Evolutionary conservation across 2,113 vertebrate species (phyloP).

Genomic region (Panthera leo): DNA sequence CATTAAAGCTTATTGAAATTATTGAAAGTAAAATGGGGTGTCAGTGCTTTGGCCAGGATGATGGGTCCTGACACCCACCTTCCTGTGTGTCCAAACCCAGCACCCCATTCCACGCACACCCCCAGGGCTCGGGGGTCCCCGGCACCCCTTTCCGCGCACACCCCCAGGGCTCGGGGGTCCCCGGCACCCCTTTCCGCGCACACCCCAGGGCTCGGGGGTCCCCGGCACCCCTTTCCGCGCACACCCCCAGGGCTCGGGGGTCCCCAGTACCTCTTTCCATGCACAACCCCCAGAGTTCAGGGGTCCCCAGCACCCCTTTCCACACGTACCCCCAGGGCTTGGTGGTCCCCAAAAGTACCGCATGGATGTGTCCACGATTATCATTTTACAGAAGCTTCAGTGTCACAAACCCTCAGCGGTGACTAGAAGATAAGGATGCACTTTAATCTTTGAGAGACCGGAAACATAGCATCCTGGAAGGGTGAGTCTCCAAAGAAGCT

Average conservation of each 20-base stretch:
- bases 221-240: rapidly evolving
- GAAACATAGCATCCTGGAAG: neutral
- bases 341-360: rapidly evolving
- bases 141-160: no score
- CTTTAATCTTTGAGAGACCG: neutral
- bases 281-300: rapidly evolving
- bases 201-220: no score
- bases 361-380: neutral
- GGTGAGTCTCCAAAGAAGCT: neutral
- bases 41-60: rapidly evolving
- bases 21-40: neutral
- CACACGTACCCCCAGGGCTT: rapidly evolving
- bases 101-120: rapidly evolving
- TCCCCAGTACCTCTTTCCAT: rapidly evolving
- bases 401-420: rapidly evolving
- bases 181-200: rapidly evolving
- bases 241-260: rapidly evolving
- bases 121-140: rapidly evolving
- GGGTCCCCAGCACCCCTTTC: neutral
- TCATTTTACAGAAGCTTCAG: neutral
- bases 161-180: neutral
- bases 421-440: neutral
- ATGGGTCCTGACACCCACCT: rapidly evolving
- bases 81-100: rapidly evolving
- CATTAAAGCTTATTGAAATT: no score